Percentiles rank a stretch among this genome's conserved stretches.
These are phyloP conservation scores for Netelia virgata DNA, from an alignment of 2,888 invertebrate species.

Conservation along the genomic window DNA sequence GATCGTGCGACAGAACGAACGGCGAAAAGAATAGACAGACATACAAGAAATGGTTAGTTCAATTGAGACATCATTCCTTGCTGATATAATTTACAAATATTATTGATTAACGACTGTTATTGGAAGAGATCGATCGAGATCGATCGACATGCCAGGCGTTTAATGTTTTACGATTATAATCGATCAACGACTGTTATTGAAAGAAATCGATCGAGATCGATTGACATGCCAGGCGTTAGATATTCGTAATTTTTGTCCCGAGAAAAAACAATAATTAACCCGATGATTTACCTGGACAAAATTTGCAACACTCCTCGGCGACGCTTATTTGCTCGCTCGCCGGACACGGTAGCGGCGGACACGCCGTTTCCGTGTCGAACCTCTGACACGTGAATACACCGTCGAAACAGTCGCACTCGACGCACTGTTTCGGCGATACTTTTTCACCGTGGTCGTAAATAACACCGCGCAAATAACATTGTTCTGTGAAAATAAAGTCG, in stretches of 20 bases:
- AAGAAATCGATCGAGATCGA: background rate
- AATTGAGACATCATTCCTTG: background rate
- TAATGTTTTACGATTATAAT: background rate
- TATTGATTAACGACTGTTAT: background rate
- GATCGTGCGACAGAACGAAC: constrained; percentile 76
- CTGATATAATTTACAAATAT: background rate
- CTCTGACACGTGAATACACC: constrained; percentile 92
- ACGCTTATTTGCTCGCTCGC: constrained; percentile 92
- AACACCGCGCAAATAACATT: constrained; percentile 89
- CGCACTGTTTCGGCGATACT: constrained; percentile 91
- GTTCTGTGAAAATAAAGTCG: constrained; percentile 86
- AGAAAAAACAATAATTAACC: constrained; percentile 4
- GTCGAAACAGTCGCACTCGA: constrained; percentile 93
- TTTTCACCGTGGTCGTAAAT: constrained; percentile 93
- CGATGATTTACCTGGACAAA: constrained; percentile 90
- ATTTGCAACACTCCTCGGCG: constrained; percentile 95
- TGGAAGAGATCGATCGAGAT: background rate
- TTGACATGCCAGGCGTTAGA: constrained; percentile 5
- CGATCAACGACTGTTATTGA: background rate
- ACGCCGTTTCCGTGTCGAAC: constrained; percentile 90
- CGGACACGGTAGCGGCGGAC: constrained; percentile 92
- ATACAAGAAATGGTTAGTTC: constrained; percentile 54
- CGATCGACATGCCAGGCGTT: background rate
- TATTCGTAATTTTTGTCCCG: background rate
- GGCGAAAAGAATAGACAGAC: constrained; percentile 55